Conservation (phyloP, 2,113 vertebrate genomes). For the Campylomormyrus numenius region DNA sequence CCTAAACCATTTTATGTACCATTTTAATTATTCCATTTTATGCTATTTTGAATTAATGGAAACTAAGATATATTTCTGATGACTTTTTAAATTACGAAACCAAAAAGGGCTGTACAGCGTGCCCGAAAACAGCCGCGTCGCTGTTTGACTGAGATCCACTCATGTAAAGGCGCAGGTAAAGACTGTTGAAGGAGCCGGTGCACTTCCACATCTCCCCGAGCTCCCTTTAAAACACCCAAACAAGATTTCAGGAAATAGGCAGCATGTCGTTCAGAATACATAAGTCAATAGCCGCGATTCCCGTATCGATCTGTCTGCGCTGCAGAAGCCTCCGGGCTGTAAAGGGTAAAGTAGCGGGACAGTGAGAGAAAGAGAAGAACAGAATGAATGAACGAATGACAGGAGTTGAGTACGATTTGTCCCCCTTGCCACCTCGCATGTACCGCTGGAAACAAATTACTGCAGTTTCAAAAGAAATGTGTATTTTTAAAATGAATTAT, state of each 20-base stretch:
- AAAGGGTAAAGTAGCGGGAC: not conserved
- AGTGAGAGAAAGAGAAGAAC: not conserved
- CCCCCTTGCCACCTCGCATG: not conserved
- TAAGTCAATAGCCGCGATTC: not conserved
- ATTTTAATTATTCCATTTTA: not conserved
- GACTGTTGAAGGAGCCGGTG: no score
- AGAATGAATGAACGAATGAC: not conserved
- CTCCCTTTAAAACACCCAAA: not conserved
- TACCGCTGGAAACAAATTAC: not conserved
- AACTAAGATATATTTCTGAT: not conserved
- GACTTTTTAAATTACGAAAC: not conserved
- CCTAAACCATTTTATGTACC: not conserved
- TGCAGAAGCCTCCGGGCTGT: not conserved
- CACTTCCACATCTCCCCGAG: no score
- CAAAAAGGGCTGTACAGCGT: not conserved
- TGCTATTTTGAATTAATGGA: not conserved
- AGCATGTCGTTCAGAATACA: not conserved
- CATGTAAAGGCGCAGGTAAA: not conserved
- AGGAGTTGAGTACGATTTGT: not conserved
- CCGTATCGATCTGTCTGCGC: not conserved
- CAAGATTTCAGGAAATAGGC: not conserved
- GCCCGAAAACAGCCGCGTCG: not conserved
- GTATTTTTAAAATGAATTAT: not conserved
- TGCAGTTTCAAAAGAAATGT: not conserved
- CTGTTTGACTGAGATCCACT: not conserved